Evolutionary conservation across 2,888 invertebrate species (phyloP), one percentile per base, ranked within the genome.

Genomic region (Agrotis clavis): DNA sequence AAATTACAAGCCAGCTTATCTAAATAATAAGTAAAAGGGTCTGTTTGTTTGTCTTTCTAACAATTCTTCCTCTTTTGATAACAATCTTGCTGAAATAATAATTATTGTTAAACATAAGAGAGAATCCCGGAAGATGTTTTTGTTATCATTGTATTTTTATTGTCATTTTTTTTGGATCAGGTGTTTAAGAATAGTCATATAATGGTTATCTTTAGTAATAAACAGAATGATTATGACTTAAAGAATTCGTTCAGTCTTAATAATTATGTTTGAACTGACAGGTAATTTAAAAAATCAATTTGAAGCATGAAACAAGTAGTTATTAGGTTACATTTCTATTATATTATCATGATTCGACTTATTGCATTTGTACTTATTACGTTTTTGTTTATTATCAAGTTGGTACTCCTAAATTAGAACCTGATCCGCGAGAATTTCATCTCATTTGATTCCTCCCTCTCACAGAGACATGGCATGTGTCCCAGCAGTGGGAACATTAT

Each of bases 31-130:
- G 67, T 70, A 71, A 60, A 57, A 66, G 71, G 82, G 77, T 77
- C 74, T 74, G 81, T 84, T 81, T 77, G 81, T 84, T 63, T 21
- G 53, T 74, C 45, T 63, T 74, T 59, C 19, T 13, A 35, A 35
- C 57, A 57, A 57, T 35, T 57, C 14, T 57, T 25, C 62, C 56
- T 51, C 41, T 59, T 45, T 62, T 59, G 74, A 80, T 80, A 67
- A 63, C 74, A 80, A 53, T 63, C 48, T 13, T 25, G 25, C 18
- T 59, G 74, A 30, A 79, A 74, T 74, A 19, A n/a, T 57, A 57
- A 74, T 79, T 73, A 74, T 14, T 61, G 51, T 65, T 47, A 19
- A 61, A 73, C 51, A 78, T 35, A 53, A 41, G 13, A 50, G 47
- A 21, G 41, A 66, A 19, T 57, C 57, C 62, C 21, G 3, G 9